Evolutionary conservation across 2,888 invertebrate genomes (phyloP).

Genomic region (Drosophila niveifrons): DNA sequence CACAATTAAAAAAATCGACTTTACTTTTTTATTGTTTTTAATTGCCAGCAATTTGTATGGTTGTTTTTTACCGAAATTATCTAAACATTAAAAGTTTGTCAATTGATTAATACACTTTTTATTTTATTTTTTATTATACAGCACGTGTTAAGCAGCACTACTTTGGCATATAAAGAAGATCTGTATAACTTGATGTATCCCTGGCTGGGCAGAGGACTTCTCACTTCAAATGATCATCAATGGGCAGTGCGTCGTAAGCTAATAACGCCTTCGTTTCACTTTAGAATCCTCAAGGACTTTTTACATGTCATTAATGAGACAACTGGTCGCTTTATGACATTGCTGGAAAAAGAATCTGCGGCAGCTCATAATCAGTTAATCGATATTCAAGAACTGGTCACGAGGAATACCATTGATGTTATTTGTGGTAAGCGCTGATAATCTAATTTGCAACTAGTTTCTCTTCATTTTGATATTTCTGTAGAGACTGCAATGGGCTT

Average conservation of each 20-base stretch:
- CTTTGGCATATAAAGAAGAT: conserved; percentile 85
- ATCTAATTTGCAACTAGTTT: not conserved
- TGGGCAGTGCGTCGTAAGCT: conserved; percentile 86
- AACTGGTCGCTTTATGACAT: conserved; percentile 85
- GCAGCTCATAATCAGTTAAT: conserved; percentile 67
- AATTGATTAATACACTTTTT: not conserved
- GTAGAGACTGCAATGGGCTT: conserved; percentile 72
- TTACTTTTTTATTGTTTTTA: too few relatives aligned
- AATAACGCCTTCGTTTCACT: conserved; percentile 86
- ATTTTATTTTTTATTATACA: conserved; percentile 15
- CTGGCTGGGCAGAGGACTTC: conserved; percentile 86
- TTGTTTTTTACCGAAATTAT: too few relatives aligned
- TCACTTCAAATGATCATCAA: conserved; percentile 84
- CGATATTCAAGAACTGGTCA: conserved; percentile 86
- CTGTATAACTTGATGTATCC: conserved; percentile 83
- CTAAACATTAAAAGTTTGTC: not conserved
- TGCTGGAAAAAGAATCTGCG: conserved; percentile 51
- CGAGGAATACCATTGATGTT: conserved; percentile 86
- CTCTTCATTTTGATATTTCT: not conserved
- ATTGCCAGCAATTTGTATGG: too few relatives aligned
- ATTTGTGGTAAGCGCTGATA: conserved; percentile 69
- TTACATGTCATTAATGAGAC: conserved; percentile 85
- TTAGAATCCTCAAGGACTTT: conserved; percentile 70
- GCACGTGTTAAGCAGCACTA: conserved; percentile 80
- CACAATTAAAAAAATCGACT: too few relatives aligned